Percentiles rank a stretch among this genome's conserved stretches.
These are phyloP conservation scores for Spodoptera frugiperda DNA, from an alignment of 1,140 invertebrate species.

Conservation along the genomic window DNA sequence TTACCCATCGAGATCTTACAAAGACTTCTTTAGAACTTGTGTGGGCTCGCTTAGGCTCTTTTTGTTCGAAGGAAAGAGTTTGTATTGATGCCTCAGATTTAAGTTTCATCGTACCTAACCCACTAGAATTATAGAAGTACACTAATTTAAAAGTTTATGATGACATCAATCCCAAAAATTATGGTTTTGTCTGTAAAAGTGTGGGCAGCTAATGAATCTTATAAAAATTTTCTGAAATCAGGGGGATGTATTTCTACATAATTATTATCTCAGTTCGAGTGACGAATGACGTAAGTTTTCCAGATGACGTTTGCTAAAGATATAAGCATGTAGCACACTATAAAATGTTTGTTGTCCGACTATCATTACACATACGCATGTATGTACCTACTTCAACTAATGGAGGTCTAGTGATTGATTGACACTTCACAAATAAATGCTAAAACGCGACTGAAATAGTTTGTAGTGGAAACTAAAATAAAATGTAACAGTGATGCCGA, in stretches of 20 bases:
- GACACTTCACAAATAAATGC: slow-evolving; percentile 21
- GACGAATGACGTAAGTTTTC: no score
- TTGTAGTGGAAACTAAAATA: slow-evolving; percentile 7
- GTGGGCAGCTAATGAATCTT: no score
- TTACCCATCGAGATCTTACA: slow-evolving; percentile 56
- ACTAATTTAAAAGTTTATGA: no score
- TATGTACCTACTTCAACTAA: slow-evolving; percentile 12
- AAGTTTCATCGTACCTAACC: background rate
- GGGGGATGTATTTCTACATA: no score
- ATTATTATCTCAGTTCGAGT: no score
- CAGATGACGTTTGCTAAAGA: no score
- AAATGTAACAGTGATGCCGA: background rate
- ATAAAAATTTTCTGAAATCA: no score
- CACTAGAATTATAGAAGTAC: background rate
- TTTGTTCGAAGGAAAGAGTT: background rate
- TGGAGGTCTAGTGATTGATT: slow-evolving; percentile 12
- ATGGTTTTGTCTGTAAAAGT: no score
- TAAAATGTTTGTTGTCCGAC: slow-evolving; percentile 11
- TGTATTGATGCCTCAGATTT: background rate
- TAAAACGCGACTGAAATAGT: background rate
- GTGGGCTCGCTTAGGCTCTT: background rate
- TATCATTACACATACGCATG: slow-evolving; percentile 2
- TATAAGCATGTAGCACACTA: background rate
- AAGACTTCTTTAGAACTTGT: slow-evolving; percentile 37
- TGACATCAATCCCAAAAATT: no score